Base-by-base conservation (phyloP, 2,797 vertebrate species). In the Notolabrus celidotus region DNA sequence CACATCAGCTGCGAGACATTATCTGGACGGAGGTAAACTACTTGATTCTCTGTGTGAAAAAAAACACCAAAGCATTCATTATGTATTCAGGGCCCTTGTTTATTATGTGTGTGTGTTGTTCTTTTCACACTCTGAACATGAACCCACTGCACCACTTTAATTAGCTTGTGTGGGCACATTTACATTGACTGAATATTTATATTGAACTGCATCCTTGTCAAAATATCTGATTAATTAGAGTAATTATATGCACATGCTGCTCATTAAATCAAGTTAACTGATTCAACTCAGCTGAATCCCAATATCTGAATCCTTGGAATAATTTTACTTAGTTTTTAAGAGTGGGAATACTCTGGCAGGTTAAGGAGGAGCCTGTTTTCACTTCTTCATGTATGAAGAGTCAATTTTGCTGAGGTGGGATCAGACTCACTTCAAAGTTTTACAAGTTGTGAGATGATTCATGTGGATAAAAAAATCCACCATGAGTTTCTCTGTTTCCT, bases 111-210 rank as follows among this genome's bases (percentile, higher is more conserved):
- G 47, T 42, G 31, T 43, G 34, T 7, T 45, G 7, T 42, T 29
- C 67, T 63, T 69, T 41, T 6, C 23, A 23, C 33, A 51, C 14
- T 56, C 42, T 62, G 33, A 38, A 43, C 46, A 67, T 68, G 64
- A 82, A 69, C 50, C 50, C 31, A 42, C 53, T 71, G 59, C 54
- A 72, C 71, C 55, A 38, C 59, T 61, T 71, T 69, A 82, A 82
- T 81, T 67, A 72, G 71, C 55, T 68, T 52, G 50, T 42, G 41
- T 39, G 72, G 51, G 60, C 66, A 51, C 71, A 84, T 89, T 92
- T 80, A 72, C 77, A 91, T 85, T 65, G 56, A 29, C 68, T 89
- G 83, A 90, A 90, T 91, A 85, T 91, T 86, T 84, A 83, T 90
- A 74, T 83, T 74, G 80, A 83, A 86, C 88, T 68, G 79, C 77